Conservation (phyloP, 2,113 vertebrate species). For the Numida meleagris region DNA sequence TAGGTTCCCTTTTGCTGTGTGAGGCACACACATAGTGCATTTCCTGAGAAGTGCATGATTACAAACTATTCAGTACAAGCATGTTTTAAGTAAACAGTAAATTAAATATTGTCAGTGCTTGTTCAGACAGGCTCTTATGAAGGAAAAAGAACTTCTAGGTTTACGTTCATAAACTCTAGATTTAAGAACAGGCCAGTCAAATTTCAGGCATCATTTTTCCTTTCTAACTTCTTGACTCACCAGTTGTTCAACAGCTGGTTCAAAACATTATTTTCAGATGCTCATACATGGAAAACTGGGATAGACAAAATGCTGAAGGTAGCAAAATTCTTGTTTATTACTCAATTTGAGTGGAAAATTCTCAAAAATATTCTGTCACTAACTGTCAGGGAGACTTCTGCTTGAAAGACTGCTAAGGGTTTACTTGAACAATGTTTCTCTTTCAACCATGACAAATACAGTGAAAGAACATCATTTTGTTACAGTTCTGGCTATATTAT, state of each 20-base stretch:
- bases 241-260: not conserved
- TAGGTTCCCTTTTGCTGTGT: constrained; percentile 66
- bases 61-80: constrained; percentile 70
- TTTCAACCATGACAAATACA: constrained; percentile 8
- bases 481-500: not conserved
- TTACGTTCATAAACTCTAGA: constrained; percentile 39
- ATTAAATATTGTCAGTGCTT: constrained; percentile 73
- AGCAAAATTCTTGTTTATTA: constrained; percentile 23
- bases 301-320: constrained; percentile 12
- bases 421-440: not conserved
- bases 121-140: constrained; percentile 19
- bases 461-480: not conserved
- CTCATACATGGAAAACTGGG: not conserved
- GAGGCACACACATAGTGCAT: constrained; percentile 50
- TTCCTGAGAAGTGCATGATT: constrained; percentile 70
- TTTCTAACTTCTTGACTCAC: not conserved
- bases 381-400: not conserved
- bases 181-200: constrained; percentile 30
- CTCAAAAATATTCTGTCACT: constrained; percentile 6
- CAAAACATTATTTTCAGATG: not conserved
- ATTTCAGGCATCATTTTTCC: not conserved
- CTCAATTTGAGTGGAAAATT: not conserved
- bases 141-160: constrained; percentile 54
- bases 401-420: not conserved
- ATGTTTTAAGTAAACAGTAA: constrained; percentile 77